Conservation (phyloP, 2,113 vertebrate genomes). For the Solea solea region DNA sequence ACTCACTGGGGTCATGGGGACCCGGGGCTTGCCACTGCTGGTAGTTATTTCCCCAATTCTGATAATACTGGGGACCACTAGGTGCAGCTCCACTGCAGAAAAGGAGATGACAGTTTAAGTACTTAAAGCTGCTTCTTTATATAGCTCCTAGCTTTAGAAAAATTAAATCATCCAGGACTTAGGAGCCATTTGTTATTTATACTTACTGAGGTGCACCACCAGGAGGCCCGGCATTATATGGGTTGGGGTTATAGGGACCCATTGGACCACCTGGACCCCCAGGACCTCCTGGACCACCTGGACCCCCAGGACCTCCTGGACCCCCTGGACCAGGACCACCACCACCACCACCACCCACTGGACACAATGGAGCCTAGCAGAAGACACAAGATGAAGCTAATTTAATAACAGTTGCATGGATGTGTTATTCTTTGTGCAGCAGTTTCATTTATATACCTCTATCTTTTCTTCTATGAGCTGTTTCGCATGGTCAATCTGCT, state of each 20-base stretch:
- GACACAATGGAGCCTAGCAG: conserved; percentile 87
- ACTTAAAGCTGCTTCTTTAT: background rate
- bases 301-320: conserved; percentile 84
- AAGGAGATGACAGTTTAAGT: conserved; percentile 1
- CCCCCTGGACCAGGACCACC: conserved; percentile 85
- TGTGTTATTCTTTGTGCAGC: background rate
- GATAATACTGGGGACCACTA: conserved; percentile 88
- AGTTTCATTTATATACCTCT: conserved; percentile 78
- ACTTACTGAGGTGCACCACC: conserved; percentile 91
- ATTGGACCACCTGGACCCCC: conserved; percentile 88
- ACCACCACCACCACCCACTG: conserved; percentile 86
- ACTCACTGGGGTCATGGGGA: conserved; percentile 91
- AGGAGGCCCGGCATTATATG: conserved; percentile 89
- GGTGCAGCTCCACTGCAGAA: conserved; percentile 82
- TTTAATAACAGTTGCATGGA: accelerated
- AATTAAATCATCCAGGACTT: too few species aligned
- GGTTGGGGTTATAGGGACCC: conserved; percentile 91
- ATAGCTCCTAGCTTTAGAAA: too few species aligned
- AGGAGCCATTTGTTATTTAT: too few species aligned
- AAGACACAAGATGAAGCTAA: background rate
- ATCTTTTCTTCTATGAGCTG: conserved; percentile 96
- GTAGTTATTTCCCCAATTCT: conserved; percentile 89
- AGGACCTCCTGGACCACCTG: conserved; percentile 60
- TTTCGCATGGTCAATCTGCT: conserved; percentile 94
- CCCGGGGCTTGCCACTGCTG: conserved; percentile 92